Percentiles rank a stretch among this genome's conserved stretches.
These are phyloP conservation scores for Excalfactoria chinensis DNA, from an alignment of 2,113 vertebrate genomes.

Conservation along the genomic window DNA sequence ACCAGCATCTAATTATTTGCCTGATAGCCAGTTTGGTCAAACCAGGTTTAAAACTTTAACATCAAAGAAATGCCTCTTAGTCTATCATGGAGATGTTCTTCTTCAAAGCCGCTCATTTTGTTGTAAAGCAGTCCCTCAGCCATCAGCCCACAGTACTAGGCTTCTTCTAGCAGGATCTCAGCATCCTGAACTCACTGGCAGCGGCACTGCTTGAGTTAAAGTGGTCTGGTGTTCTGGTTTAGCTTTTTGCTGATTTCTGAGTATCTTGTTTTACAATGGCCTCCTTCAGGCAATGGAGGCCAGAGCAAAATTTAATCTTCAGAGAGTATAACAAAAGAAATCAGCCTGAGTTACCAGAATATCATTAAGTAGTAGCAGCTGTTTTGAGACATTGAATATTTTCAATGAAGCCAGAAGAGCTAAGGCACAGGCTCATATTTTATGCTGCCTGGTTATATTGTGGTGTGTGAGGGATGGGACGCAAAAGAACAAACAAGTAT, in stretches of 20 bases:
- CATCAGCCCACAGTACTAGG: neutral
- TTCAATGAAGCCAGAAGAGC: slow-evolving; percentile 33
- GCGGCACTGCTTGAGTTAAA: slow-evolving; percentile 21
- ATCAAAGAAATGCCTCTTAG: neutral
- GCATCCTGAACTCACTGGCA: neutral
- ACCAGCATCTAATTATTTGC: neutral
- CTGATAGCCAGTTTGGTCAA: neutral
- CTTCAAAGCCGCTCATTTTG: neutral
- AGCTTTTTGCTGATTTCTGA: slow-evolving; percentile 45
- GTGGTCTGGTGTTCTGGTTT: neutral
- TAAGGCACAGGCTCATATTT: neutral
- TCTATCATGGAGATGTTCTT: neutral
- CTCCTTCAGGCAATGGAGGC: slow-evolving; percentile 39
- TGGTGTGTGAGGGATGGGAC: neutral
- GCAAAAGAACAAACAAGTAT: neutral
- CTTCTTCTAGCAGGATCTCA: neutral
- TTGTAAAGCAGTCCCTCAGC: neutral
- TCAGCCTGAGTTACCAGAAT: slow-evolving; percentile 47
- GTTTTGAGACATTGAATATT: slow-evolving; percentile 25
- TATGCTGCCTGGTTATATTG: neutral
- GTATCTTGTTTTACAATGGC: slow-evolving; percentile 64
- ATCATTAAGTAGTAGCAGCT: slow-evolving; percentile 63
- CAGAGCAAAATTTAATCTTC: slow-evolving; percentile 57
- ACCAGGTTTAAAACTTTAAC: neutral
- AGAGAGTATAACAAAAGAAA: slow-evolving; percentile 59